Conservation (phyloP, 2,113 vertebrate genomes). For the Cercopithecus mona region DNA sequence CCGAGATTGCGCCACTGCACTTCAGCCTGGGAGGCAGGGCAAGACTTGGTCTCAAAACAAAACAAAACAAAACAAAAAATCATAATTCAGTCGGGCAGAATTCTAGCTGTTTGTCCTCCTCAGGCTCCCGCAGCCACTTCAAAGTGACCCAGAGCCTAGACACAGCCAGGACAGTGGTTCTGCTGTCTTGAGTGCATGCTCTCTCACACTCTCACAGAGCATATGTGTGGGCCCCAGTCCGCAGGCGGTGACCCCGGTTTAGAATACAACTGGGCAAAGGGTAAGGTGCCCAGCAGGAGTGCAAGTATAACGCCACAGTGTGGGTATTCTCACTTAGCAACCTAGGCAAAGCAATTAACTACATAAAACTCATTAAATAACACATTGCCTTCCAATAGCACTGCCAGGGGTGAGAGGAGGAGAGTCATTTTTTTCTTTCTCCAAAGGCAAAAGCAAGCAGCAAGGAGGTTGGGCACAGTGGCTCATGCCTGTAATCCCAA, state of each 20-base stretch:
- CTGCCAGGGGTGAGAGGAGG: neutral
- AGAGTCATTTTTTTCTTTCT: neutral
- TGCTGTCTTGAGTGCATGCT: neutral
- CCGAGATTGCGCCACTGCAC: no score
- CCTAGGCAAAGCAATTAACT: neutral
- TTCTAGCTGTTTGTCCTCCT: neutral
- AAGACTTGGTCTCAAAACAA: no score
- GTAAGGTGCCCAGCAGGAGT: neutral
- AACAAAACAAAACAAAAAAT: neutral
- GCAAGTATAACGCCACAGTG: fast-evolving
- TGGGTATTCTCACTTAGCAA: neutral
- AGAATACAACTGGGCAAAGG: neutral
- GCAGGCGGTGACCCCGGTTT: no score
- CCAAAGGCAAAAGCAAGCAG: neutral
- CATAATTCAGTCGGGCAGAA: neutral
- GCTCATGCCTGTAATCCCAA: no score
- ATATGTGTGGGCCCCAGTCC: no score
- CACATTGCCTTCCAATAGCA: neutral
- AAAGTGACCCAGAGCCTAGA: neutral
- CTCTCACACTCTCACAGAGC: fast-evolving
- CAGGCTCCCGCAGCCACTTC: neutral
- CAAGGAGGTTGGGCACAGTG: neutral
- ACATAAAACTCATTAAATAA: neutral
- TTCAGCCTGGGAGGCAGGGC: no score
- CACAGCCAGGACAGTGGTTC: neutral